Evolutionary conservation across 1,140 invertebrate genomes (phyloP), one percentile per base, ranked within the genome.

Genomic region (Zaprionus tsacasi): DNA sequence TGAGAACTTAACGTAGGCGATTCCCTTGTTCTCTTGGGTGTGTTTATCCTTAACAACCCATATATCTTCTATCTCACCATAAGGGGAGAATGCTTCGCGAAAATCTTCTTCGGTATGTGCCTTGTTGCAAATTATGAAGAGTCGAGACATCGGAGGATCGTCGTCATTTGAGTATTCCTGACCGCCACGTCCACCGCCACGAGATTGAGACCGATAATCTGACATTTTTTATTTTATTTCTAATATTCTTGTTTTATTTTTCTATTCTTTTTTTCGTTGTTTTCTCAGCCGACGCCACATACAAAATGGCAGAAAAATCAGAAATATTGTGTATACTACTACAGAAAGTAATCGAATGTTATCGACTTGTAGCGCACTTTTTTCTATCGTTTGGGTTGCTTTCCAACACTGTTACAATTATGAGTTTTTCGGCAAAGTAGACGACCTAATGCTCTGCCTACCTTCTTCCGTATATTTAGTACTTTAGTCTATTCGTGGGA

Each of bases 71-170:
- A 99, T 96, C 35, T 94, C 94, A 13, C 98, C 98, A 93, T 95
- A 98, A 72, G 95, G 95, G 45, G 95, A 94, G 92, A 99, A 99
- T 6, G 94, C 94, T 55, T 96, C 94, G 70, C 95, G 93, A 64
- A 98, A 95, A 79, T 97, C 96, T 65, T 97, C 95, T 92, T 98
- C 97, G 15, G 94, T 95, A 40, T 97, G 93, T 54, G 94, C 95
- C 93, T 97, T 98, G 68, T 95, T 96, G 79, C 97, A 97, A 67
- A 98, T 95, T 78, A 98, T 96, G 92, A 99, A 98, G 25, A 99
- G 93, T 69, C 97, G 94, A 15, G 96, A 97, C 93, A 97, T 96
- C 25, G 96, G 96, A n/a, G 96, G 96, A 79, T 96, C 95, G 78
- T 97, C 96, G 21, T 91, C 83, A 56, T 88, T 91, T 0, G 87